Evolutionary conservation across 2,888 invertebrate genomes (phyloP).

Genomic region (Philereme transversata): DNA sequence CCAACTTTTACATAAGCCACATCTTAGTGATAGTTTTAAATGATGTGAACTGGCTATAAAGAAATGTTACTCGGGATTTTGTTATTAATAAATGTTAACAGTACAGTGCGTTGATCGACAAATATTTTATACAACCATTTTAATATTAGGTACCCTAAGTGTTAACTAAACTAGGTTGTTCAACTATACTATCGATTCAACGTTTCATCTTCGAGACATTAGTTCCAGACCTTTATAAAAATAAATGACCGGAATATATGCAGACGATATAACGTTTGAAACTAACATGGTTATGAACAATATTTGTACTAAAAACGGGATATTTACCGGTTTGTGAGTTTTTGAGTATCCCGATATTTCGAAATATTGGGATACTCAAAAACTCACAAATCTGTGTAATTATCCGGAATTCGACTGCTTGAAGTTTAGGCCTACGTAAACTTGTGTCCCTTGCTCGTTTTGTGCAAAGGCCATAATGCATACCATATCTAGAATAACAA

Average conservation of each 20-base stretch:
- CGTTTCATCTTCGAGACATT: slow-evolving; percentile 7
- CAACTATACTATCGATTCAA: slow-evolving; percentile 23
- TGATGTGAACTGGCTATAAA: slow-evolving; percentile 6
- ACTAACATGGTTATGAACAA: too few species aligned
- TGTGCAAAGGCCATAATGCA: slow-evolving; percentile 7
- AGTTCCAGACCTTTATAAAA: neutral
- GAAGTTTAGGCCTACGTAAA: neutral
- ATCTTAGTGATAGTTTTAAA: slow-evolving; percentile 5
- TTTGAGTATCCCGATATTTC: neutral
- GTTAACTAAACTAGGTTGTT: slow-evolving; percentile 29
- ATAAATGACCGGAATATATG: neutral
- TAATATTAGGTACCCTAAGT: slow-evolving; percentile 24
- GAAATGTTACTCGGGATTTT: slow-evolving; percentile 2
- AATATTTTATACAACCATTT: slow-evolving; percentile 32
- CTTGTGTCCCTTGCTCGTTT: slow-evolving; percentile 15
- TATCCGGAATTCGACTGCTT: slow-evolving; percentile 13
- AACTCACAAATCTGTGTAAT: neutral
- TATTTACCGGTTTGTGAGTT: neutral
- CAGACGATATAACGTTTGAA: neutral
- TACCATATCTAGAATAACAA: neutral
- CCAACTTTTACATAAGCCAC: neutral
- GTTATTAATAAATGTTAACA: slow-evolving; percentile 7
- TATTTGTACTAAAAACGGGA: too few species aligned
- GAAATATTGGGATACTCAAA: too few species aligned
- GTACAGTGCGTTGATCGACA: slow-evolving; percentile 24